phyloP scores from a whole-genome alignment of 2,113 vertebrate genomes.

The Pipa parva region DNA sequence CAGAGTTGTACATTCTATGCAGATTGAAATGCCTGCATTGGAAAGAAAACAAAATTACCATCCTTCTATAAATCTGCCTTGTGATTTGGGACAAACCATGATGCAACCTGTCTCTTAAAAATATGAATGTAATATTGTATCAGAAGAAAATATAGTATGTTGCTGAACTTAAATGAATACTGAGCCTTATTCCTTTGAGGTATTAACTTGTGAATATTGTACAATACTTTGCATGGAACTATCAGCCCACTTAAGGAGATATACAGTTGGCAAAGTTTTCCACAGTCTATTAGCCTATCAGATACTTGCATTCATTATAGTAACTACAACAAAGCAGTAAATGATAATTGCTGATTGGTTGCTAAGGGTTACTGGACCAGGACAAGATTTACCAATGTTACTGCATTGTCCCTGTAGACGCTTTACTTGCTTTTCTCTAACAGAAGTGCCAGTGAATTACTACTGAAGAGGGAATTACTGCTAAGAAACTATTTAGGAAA shows the following conservation, averaged over 20 bases:
- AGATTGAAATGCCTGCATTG: background rate
- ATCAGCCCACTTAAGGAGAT: too few species aligned
- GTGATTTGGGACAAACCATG: constrained; percentile 29
- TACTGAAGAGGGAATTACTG: background rate
- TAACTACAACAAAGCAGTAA: too few species aligned
- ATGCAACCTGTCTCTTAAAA: constrained; percentile 11
- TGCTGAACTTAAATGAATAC: constrained; percentile 7
- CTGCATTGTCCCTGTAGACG: too few species aligned
- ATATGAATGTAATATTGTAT: constrained; percentile 25
- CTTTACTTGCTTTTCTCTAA: background rate
- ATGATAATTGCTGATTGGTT: too few species aligned
- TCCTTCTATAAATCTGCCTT: constrained; percentile 28
- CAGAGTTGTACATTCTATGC: constrained; percentile 1
- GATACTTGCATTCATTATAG: too few species aligned
- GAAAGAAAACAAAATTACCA: constrained; percentile 21
- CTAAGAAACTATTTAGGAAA: background rate
- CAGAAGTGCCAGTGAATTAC: background rate
- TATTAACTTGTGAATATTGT: background rate
- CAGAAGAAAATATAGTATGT: background rate
- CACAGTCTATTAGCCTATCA: too few species aligned
- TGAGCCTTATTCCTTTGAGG: background rate
- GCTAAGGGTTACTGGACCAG: too few species aligned
- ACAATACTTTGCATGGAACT: background rate
- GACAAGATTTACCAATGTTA: too few species aligned
- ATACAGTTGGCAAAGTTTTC: too few species aligned